A percentile compares a stretch with the other conserved stretches of the same genome.
phyloP scores from a whole-genome alignment of 2,113 vertebrate genomes.

The Perca schrenkii region DNA sequence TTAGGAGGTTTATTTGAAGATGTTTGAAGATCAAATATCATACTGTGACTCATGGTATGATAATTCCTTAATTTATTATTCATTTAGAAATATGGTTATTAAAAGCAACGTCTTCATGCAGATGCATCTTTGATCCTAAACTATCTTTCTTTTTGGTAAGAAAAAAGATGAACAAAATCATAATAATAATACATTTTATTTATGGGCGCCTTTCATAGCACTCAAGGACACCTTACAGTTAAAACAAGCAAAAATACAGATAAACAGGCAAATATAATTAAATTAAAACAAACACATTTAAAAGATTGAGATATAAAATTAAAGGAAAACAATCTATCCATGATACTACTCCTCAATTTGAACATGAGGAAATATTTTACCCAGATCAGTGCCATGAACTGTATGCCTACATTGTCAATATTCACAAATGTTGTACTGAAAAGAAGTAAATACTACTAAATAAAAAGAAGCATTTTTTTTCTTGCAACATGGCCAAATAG shows the following conservation, averaged over 20 bases:
- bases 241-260: too few species aligned
- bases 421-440: background rate
- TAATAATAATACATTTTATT: too few species aligned
- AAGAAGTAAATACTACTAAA: background rate
- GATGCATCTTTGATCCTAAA: background rate
- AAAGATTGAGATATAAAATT: too few species aligned
- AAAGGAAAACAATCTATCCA: too few species aligned
- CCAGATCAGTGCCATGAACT: background rate
- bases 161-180: background rate
- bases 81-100: background rate
- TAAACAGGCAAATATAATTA: too few species aligned
- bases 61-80: conserved; percentile 24
- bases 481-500: background rate
- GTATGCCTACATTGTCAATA: background rate
- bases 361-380: background rate
- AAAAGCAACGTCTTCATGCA: background rate
- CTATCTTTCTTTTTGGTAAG: background rate
- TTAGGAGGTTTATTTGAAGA: conserved; percentile 9
- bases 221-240: too few species aligned
- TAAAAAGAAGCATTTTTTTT: background rate
- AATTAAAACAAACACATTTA: too few species aligned
- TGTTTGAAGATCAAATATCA: conserved; percentile 1
- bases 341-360: background rate
- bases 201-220: too few species aligned
- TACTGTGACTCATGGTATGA: background rate